Evolutionary conservation across 2,113 vertebrate species (phyloP), one percentile per base, ranked within the genome.

Genomic region (Thalassoma bifasciatum): DNA sequence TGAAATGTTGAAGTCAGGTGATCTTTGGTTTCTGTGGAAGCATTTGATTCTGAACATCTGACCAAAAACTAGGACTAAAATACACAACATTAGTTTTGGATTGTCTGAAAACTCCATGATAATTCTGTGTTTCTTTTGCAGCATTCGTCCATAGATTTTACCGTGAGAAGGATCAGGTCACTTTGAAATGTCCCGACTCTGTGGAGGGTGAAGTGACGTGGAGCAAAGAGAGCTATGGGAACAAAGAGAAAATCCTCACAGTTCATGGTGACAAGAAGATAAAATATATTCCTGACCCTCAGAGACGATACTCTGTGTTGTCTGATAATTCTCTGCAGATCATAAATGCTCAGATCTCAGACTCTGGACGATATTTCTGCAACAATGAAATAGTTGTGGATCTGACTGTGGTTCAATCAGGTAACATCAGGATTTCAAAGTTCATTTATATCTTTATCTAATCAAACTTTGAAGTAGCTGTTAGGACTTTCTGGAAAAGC

Each of bases 161-260:
- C 0, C 0, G 49, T 0, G 64, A 60, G 23, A 21, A 0, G 0
- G 0, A 0, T 0, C 0, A 0, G 0, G 4, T 36, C 9, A 0
- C 0, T 49, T 21, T 82, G 3, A 2, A 0, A 0, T 82, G 74
- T 73, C 34, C 34, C 74, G 24, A 11, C 8, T 1, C 34, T 65
- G 36, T 50, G 24, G 0, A 23, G 16, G 49, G 2, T 16, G 0
- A 0, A 0, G 49, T 57, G 69, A 74, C 0, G 7, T 83, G 81
- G 81, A 83, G 70, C 70, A 70, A 54, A 66, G 24, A 75, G 40
- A 52, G 0, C 1, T 1, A 42, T 50, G 81, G 81, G 69, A 5
- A 0, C 1, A 37, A 21, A 49, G n/a, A 19, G 8, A 19, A 49
- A 17, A n/a, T 49, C 7, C 2, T 49, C 2, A 49, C 46, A 49